Base-by-base conservation (phyloP, 2,797 vertebrate genomes). In the Premnoplex brunnescens region DNA sequence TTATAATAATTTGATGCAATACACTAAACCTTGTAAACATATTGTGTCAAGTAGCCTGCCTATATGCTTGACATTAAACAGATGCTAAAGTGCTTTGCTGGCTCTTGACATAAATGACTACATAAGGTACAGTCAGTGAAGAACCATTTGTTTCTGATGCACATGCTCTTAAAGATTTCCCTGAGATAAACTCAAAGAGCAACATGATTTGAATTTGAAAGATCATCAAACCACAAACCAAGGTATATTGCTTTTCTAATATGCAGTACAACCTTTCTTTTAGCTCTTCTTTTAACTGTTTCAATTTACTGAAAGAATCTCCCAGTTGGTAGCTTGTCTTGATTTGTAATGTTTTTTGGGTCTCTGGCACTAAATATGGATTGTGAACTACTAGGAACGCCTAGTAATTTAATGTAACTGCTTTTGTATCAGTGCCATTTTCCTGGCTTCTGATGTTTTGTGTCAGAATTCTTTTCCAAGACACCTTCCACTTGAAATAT, bases 161-260 rank as follows among this genome's bases (percentile, higher is more conserved):
- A 49, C 0, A 0, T 72, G 36, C 3, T 89, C 21, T 55, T 48
- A n/a, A 74, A 72, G 5, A 30, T 84, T 84, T 95, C 49, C 6
- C 49, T 75, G 28, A 86, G 41, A 72, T 4, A 18, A 36, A 34
- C 3, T 74, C 5, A 34, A 13, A 1, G 0, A 59, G 39, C 32
- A 74, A 20, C 8, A 19, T 7, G 13, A 63, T 64, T 64, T 59
- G 36, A 67, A 36, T 63, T 71, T 73, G 60, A 88, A 86, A 89
- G 88, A 36, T 0, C 0, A 63, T 74, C 48, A 74, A 79, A 46
- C 12, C 0, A 0, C 18, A 63, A 71, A 59, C 2, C 8, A 56
- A 71, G 12, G 17, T 12, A 20, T 23, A 13, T 12, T 32, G n/a
- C 12, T 80, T 89, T 82, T 79, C 55, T 52, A 48, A 63, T 39